A percentile compares a stretch with the other conserved stretches of the same genome.
phyloP scores from a whole-genome alignment of 2,888 invertebrate species.

The Coenonympha glycerion region DNA sequence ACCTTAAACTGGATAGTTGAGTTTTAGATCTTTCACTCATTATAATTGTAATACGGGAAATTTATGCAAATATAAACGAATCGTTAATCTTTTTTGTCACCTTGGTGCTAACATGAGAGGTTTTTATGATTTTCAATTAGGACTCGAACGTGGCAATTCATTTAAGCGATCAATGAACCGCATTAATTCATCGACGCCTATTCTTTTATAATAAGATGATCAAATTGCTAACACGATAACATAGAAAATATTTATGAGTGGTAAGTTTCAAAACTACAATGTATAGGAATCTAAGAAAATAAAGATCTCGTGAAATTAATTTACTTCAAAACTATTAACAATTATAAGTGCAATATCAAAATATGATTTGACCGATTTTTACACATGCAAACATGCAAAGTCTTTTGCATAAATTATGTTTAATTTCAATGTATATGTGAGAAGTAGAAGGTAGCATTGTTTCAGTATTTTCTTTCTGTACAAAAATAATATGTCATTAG shows the following conservation, averaged over 20 bases:
- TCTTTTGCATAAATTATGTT: neutral
- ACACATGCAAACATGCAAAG: constrained; percentile 2
- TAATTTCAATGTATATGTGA: neutral
- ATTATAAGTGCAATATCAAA: neutral
- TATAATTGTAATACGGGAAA: neutral
- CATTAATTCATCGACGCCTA: too few relatives aligned
- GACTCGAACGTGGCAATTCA: too few relatives aligned
- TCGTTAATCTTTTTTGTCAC: neutral
- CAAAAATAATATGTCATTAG: neutral
- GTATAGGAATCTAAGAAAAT: too few relatives aligned
- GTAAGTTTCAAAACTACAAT: too few relatives aligned
- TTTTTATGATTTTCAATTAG: too few relatives aligned
- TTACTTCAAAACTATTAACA: too few relatives aligned
- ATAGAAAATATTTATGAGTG: too few relatives aligned
- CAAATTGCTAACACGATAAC: too few relatives aligned
- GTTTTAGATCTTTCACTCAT: neutral
- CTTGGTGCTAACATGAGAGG: neutral
- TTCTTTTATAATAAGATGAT: too few relatives aligned
- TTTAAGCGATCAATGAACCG: too few relatives aligned
- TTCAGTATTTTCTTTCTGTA: neutral
- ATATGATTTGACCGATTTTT: neutral
- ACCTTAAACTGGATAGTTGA: too few relatives aligned
- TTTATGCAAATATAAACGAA: neutral
- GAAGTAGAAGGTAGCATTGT: neutral
- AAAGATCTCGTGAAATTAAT: too few relatives aligned